Evolutionary conservation across 2,113 vertebrate species (phyloP).

Genomic region (Arothron firmamentum): DNA sequence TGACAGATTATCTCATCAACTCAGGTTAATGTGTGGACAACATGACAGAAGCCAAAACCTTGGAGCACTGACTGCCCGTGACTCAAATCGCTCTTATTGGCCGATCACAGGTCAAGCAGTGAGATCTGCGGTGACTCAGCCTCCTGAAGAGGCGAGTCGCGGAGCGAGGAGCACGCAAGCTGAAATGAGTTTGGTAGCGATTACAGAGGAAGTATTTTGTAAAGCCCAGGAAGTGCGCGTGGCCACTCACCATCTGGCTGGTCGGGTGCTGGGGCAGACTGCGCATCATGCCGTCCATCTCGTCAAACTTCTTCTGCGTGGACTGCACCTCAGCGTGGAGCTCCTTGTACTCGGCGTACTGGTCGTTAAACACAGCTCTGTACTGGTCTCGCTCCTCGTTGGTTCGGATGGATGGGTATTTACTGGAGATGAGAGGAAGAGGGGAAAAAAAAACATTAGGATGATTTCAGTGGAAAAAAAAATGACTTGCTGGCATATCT

Average conservation of each 20-base stretch:
- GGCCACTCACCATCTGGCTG: constrained; percentile 74
- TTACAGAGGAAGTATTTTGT: background rate
- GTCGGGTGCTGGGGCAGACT: constrained; percentile 78
- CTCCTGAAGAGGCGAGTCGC: background rate
- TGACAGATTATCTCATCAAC: too few relatives aligned
- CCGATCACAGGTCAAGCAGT: background rate
- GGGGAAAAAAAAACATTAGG: background rate
- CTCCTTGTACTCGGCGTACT: constrained; percentile 97
- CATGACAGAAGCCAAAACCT: too few relatives aligned
- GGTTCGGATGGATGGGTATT: constrained; percentile 84
- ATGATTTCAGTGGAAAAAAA: too few relatives aligned
- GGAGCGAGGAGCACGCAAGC: too few relatives aligned
- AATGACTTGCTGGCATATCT: too few relatives aligned
- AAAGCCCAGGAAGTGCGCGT: background rate
- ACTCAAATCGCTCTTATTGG: too few relatives aligned
- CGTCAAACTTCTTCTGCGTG: constrained; percentile 82
- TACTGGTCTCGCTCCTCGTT: constrained; percentile 92
- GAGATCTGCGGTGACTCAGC: background rate
- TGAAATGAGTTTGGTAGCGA: background rate
- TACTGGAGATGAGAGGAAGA: constrained; percentile 70
- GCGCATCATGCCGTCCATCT: constrained; percentile 87
- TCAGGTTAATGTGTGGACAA: too few relatives aligned
- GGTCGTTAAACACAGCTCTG: constrained; percentile 96
- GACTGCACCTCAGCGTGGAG: constrained; percentile 85
- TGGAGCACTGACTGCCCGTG: too few relatives aligned